Evolutionary conservation across 2,113 vertebrate genomes (phyloP).

Genomic region (Leptodactylus fuscus): DNA sequence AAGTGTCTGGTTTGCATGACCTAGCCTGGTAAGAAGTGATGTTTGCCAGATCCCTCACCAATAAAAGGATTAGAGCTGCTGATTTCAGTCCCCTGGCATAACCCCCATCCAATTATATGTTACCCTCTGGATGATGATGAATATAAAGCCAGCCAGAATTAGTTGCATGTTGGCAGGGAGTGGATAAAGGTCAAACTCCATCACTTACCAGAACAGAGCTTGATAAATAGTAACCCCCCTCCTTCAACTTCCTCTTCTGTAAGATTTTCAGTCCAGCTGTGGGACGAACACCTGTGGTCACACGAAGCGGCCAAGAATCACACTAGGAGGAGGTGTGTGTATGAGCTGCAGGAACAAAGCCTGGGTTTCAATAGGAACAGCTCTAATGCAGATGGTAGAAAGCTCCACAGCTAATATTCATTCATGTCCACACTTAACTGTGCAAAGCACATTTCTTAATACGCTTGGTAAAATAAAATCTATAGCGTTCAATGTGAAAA

Average conservation of each 20-base stretch:
- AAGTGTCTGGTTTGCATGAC: not conserved
- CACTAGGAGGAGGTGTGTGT: constrained; percentile 36
- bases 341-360: constrained; percentile 43
- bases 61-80: constrained; percentile 24
- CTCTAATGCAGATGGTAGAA: constrained; percentile 19
- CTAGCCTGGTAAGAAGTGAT: not conserved
- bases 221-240: constrained; percentile 41
- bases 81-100: constrained; percentile 32
- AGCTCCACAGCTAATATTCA: constrained; percentile 19
- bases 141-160: constrained; percentile 33
- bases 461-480: not conserved
- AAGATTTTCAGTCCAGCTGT: constrained; percentile 45
- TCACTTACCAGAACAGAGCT: constrained; percentile 30
- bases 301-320: constrained; percentile 24
- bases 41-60: not conserved
- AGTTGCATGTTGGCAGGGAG: constrained; percentile 33
- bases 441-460: not conserved
- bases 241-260: constrained; percentile 26
- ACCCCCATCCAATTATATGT: constrained; percentile 8
- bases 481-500: not conserved
- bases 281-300: constrained; percentile 50
- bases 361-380: constrained; percentile 33
- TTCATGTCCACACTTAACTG: not conserved
- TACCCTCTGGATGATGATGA: constrained; percentile 45
- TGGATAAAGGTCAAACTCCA: constrained; percentile 48